These are phyloP conservation scores for Leucoraja ocellata DNA, from an alignment of 2,797 vertebrate genomes.

Conservation along the genomic window DNA sequence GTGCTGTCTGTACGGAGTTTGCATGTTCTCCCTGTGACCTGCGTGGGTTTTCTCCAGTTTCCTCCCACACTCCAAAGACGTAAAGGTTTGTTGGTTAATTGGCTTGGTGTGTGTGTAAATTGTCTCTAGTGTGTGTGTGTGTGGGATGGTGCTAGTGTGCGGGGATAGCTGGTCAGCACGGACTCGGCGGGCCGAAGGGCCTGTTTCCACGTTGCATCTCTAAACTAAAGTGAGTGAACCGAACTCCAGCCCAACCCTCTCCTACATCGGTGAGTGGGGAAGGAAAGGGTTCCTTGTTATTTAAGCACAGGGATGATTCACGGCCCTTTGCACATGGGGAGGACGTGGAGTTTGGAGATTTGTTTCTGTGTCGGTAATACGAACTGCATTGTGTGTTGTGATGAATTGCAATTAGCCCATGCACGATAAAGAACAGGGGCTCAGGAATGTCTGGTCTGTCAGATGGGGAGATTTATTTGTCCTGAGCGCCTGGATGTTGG, in stretches of 20 bases:
- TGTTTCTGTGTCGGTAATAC: not conserved
- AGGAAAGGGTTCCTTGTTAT: not conserved
- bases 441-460: constrained; percentile 26
- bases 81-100: no score
- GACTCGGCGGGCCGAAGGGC: no score
- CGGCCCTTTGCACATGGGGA: not conserved
- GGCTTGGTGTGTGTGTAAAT: no score
- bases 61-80: no score
- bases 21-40: no score
- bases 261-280: not conserved
- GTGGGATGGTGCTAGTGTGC: no score
- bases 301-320: not conserved
- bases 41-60: no score
- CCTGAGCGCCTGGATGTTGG: not conserved
- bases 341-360: not conserved
- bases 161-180: no score
- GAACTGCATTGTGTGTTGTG: not conserved
- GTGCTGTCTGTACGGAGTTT: no score
- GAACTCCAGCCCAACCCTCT: not conserved
- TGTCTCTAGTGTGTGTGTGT: no score
- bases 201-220: no score
- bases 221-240: no score
- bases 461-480: not conserved
- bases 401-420: not conserved
- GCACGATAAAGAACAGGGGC: not conserved